A percentile compares a stretch with the other conserved stretches of the same genome.
Evolutionary conservation across 1,140 invertebrate genomes (phyloP).

Genomic region (Micrasema longulum): DNA sequence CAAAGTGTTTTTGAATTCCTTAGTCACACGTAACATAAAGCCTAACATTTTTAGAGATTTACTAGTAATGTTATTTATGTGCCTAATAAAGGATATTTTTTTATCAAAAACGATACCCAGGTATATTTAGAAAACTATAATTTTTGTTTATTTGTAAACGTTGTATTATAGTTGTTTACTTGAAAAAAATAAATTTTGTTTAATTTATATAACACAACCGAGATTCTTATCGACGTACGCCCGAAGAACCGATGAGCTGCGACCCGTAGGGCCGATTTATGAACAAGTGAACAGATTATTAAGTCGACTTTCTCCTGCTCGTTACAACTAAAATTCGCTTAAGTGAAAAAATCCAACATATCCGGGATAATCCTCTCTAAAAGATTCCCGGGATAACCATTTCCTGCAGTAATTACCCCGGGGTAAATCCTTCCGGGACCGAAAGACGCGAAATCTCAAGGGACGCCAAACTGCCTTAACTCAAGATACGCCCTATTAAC

Average conservation of each 20-base stretch:
- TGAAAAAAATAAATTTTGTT: not conserved
- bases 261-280: not conserved
- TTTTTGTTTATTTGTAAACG: no score
- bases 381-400: slow-evolving; percentile 1
- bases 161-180: not conserved
- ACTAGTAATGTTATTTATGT: no score
- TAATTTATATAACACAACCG: not conserved
- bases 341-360: not conserved
- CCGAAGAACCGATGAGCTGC: no score
- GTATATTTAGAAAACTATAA: no score
- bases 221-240: not conserved
- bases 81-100: no score
- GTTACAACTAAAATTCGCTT: not conserved
- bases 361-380: not conserved
- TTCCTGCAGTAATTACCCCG: no score
- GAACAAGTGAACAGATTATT: not conserved
- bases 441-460: not conserved
- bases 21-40: no score
- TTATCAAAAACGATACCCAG: no score
- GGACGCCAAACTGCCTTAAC: not conserved
- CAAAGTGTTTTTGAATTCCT: no score
- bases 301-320: not conserved
- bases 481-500: not conserved
- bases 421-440: not conserved
- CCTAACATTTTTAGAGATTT: no score